These are phyloP conservation scores for Chaunax sp. DNA, from an alignment of 2,797 vertebrate genomes.

Conservation along the genomic window DNA sequence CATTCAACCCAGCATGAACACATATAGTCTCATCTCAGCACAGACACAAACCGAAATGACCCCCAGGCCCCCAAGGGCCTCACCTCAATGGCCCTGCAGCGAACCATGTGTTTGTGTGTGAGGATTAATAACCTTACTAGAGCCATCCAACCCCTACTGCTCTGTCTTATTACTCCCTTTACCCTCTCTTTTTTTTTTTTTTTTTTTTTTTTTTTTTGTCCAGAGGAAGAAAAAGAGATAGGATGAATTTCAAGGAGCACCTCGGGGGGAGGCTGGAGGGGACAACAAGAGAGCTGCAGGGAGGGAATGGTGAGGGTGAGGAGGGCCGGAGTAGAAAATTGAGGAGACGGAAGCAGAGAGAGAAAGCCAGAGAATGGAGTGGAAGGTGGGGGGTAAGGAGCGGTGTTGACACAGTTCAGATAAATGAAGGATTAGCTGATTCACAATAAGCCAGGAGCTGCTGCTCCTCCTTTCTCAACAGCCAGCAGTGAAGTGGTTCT, in stretches of 20 bases:
- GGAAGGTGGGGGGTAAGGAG: slow-evolving; percentile 38
- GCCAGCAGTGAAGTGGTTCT: slow-evolving; percentile 60
- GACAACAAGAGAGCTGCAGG: slow-evolving; percentile 36
- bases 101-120: slow-evolving; percentile 60
- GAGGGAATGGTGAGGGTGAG: slow-evolving; percentile 15
- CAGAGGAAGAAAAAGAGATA: slow-evolving; percentile 53
- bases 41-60: slow-evolving; percentile 57
- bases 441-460: slow-evolving; percentile 66
- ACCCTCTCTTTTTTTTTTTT: slow-evolving; percentile 64
- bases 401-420: slow-evolving; percentile 64
- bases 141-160: slow-evolving; percentile 66
- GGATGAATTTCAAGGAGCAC: slow-evolving; percentile 63
- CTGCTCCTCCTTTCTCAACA: slow-evolving; percentile 51
- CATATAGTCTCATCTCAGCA: slow-evolving; percentile 42
- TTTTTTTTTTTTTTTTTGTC: slow-evolving; percentile 39
- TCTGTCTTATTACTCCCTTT: slow-evolving; percentile 68
- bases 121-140: slow-evolving; percentile 70
- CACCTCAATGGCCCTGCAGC: slow-evolving; percentile 59
- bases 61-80: slow-evolving; percentile 33
- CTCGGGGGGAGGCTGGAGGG: slow-evolving; percentile 22
- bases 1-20: slow-evolving; percentile 37
- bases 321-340: slow-evolving; percentile 7
- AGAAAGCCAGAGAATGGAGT: slow-evolving; percentile 37
- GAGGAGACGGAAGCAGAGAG: slow-evolving; percentile 22
- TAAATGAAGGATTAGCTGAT: slow-evolving; percentile 77